phyloP scores from a whole-genome alignment of 2,113 vertebrate genomes.

The Alexandromys fortis region DNA sequence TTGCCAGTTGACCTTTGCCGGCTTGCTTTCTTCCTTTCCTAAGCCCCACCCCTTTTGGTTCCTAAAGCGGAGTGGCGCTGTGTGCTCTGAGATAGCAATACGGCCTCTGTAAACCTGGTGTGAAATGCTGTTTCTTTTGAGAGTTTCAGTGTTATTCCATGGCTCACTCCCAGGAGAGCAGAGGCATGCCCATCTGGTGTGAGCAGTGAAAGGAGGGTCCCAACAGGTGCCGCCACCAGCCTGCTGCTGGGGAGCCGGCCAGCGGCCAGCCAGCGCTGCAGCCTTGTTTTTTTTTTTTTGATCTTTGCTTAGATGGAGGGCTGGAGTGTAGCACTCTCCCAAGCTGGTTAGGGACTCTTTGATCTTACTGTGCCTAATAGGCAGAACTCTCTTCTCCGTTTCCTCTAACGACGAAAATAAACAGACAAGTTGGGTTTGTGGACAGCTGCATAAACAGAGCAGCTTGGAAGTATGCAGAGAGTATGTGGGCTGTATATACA shows the following conservation, averaged over 20 bases:
- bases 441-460: slow-evolving; percentile 82
- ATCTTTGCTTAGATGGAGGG: slow-evolving; percentile 72
- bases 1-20: slow-evolving; percentile 11
- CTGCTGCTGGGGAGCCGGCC: slow-evolving; percentile 2
- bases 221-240: slow-evolving; percentile 73
- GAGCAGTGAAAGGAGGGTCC: slow-evolving; percentile 63
- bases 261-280: background rate
- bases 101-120: background rate
- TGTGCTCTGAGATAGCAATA: background rate
- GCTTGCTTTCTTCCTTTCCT: background rate
- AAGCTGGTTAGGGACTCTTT: slow-evolving; percentile 71
- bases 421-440: slow-evolving; percentile 75
- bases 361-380: slow-evolving; percentile 78
- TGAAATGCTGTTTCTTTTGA: slow-evolving; percentile 21
- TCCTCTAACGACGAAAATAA: slow-evolving; percentile 82
- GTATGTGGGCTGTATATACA: slow-evolving; percentile 69
- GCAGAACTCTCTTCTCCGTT: slow-evolving; percentile 75
- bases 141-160: background rate
- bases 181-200: slow-evolving; percentile 71
- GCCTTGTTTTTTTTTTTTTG: slow-evolving; percentile 66
- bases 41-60: background rate
- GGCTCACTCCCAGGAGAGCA: slow-evolving; percentile 12
- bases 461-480: slow-evolving; percentile 75
- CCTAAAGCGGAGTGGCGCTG: background rate
- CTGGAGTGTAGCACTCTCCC: slow-evolving; percentile 61